Evolutionary conservation across 2,888 invertebrate species (phyloP).

Genomic region (Lithophane ornitopus): DNA sequence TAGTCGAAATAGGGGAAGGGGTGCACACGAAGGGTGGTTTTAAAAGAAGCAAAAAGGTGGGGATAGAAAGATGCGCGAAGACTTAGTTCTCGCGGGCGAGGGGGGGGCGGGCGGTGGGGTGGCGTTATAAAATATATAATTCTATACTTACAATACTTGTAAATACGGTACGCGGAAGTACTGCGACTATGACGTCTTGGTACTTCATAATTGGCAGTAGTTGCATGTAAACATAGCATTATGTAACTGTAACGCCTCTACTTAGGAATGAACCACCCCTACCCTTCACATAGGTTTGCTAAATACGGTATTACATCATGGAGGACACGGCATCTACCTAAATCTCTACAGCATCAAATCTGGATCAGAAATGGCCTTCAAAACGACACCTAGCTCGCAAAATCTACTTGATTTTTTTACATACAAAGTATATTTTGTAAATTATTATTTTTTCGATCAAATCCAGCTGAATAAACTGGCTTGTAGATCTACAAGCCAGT

Average conservation of each 20-base stretch:
- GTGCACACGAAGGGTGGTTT: conserved; percentile 90
- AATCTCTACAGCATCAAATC: not conserved
- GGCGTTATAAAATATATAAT: conserved; percentile 91
- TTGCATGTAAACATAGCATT: conserved; percentile 24
- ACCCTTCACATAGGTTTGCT: no score
- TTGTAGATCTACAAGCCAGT: no score
- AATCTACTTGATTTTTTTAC: not conserved
- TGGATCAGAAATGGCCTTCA: not conserved
- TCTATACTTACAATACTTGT: conserved; percentile 91
- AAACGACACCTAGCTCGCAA: not conserved
- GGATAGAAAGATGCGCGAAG: conserved; percentile 91
- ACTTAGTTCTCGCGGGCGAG: conserved; percentile 89
- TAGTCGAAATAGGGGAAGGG: conserved; percentile 91
- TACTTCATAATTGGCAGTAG: conserved; percentile 70
- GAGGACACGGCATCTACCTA: not conserved
- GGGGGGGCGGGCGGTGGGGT: conserved; percentile 73
- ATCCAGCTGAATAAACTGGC: not conserved
- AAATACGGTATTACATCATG: not conserved
- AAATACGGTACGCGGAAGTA: conserved; percentile 90
- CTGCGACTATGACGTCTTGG: conserved; percentile 72
- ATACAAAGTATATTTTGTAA: not conserved
- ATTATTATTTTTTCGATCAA: not conserved
- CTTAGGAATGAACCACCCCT: accelerated
- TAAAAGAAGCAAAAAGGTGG: conserved; percentile 91
- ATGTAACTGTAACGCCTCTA: no score